phyloP scores from a whole-genome alignment of 2,888 invertebrate genomes.

The Amblyteles armatorius region DNA sequence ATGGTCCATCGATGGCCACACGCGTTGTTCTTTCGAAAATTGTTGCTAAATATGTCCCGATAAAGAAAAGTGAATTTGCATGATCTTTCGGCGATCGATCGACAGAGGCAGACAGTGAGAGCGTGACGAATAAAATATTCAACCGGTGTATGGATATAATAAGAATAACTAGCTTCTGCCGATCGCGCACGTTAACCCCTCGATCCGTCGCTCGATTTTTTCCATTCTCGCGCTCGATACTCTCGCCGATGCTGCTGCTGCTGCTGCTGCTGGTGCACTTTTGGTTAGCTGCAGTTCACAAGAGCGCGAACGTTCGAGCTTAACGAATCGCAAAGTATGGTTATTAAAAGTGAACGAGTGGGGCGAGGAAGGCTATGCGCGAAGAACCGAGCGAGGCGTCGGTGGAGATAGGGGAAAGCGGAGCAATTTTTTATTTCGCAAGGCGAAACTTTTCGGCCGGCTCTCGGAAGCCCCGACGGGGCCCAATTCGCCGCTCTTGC shows the following conservation, averaged over 20 bases:
- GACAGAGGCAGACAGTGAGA: slow-evolving; percentile 39
- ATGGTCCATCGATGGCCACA: slow-evolving; percentile 31
- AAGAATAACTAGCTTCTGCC: slow-evolving; percentile 28
- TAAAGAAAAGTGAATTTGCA: slow-evolving; percentile 39
- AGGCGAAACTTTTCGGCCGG: slow-evolving; percentile 51
- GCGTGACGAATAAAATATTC: slow-evolving; percentile 42
- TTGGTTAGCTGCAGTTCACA: slow-evolving; percentile 26
- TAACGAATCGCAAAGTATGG: slow-evolving; percentile 79
- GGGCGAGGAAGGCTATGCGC: slow-evolving; percentile 21
- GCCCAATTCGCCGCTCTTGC: slow-evolving; percentile 15
- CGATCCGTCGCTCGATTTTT: slow-evolving; percentile 25
- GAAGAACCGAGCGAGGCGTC: slow-evolving; percentile 54
- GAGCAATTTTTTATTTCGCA: slow-evolving; percentile 70
- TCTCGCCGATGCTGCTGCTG: not conserved
- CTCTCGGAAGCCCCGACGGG: slow-evolving; percentile 40
- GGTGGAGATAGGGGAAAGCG: slow-evolving; percentile 68
- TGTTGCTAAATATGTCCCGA: slow-evolving; percentile 6
- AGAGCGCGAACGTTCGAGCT: slow-evolving; percentile 66
- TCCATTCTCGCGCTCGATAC: not conserved
- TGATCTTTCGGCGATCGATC: slow-evolving; percentile 37
- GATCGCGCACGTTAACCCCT: slow-evolving; percentile 41
- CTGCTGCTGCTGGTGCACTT: slow-evolving; percentile 18
- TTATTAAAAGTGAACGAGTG: slow-evolving; percentile 75
- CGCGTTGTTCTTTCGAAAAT: slow-evolving; percentile 29
- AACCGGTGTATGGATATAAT: slow-evolving; percentile 11